These are phyloP conservation scores for Diacarnus erythraeanus DNA, from an alignment of 37 sponge, comb jelly and placozoan genomes.

Conservation along the genomic window DNA sequence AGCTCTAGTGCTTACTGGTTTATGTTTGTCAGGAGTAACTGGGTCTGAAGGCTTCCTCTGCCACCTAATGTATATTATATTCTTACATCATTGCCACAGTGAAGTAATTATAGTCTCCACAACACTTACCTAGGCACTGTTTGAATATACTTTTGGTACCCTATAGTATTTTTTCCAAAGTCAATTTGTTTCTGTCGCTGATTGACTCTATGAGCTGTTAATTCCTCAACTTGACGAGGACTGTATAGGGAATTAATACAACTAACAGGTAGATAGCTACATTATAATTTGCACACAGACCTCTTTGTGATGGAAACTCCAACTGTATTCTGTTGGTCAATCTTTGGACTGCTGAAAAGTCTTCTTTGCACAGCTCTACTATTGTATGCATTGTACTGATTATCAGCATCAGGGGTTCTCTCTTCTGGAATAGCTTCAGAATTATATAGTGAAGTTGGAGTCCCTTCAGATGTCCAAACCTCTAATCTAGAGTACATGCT, in stretches of 20 bases:
- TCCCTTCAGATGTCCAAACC: background rate
- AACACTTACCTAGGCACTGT: slow-evolving; percentile 67
- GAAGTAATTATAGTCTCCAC: background rate
- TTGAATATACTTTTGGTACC: slow-evolving; percentile 75
- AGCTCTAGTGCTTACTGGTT: slow-evolving; percentile 71
- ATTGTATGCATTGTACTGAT: background rate
- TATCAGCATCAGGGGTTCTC: background rate
- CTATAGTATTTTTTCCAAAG: slow-evolving; percentile 91
- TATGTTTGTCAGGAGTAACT: slow-evolving; percentile 82
- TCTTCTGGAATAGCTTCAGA: background rate
- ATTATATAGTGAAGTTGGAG: background rate
- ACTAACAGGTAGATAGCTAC: background rate
- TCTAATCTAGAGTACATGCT: background rate
- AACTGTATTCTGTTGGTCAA: background rate
- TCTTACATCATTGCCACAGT: background rate
- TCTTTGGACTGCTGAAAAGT: slow-evolving; percentile 6
- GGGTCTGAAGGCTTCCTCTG: slow-evolving; percentile 63
- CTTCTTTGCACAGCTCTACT: background rate
- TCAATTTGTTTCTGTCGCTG: slow-evolving; percentile 93
- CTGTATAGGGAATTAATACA: background rate
- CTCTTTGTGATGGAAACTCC: background rate
- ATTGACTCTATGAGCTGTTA: slow-evolving; percentile 48
- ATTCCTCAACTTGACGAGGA: background rate
- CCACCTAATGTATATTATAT: slow-evolving; percentile 32
- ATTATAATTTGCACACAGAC: too few relatives aligned